A percentile compares a stretch with the other conserved stretches of the same genome.
phyloP scores from a whole-genome alignment of 2,797 vertebrate species.

The Semotilus atromaculatus region DNA sequence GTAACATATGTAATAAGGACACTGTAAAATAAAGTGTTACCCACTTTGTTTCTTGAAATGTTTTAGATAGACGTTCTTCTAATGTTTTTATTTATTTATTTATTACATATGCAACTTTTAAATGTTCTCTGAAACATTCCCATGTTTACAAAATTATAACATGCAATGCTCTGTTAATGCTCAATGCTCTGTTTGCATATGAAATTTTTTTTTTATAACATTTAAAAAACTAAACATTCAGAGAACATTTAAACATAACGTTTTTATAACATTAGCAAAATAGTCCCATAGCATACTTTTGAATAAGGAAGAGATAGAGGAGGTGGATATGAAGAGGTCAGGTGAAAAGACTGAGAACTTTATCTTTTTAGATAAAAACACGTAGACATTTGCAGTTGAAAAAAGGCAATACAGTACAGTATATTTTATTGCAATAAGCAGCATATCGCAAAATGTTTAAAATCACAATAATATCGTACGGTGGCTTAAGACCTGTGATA shows the following conservation, averaged over 20 bases:
- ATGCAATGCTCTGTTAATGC: not conserved
- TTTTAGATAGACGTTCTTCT: not conserved
- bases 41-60: not conserved
- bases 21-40: too few relatives aligned
- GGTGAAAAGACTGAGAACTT: not conserved
- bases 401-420: not conserved
- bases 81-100: too few relatives aligned
- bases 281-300: not conserved
- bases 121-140: not conserved
- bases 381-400: not conserved
- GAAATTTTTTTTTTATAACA: not conserved
- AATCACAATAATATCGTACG: not conserved
- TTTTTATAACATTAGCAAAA: not conserved
- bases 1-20: too few relatives aligned
- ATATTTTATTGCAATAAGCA: not conserved
- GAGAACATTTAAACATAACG: not conserved
- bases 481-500: not conserved
- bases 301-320: not conserved
- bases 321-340: not conserved
- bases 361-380: not conserved
- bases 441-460: not conserved
- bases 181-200: not conserved
- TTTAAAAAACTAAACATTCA: not conserved
- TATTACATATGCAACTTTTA: too few relatives aligned
- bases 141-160: not conserved